Conservation (phyloP, 2,888 invertebrate species). For the Cephus nigrinus region DNA sequence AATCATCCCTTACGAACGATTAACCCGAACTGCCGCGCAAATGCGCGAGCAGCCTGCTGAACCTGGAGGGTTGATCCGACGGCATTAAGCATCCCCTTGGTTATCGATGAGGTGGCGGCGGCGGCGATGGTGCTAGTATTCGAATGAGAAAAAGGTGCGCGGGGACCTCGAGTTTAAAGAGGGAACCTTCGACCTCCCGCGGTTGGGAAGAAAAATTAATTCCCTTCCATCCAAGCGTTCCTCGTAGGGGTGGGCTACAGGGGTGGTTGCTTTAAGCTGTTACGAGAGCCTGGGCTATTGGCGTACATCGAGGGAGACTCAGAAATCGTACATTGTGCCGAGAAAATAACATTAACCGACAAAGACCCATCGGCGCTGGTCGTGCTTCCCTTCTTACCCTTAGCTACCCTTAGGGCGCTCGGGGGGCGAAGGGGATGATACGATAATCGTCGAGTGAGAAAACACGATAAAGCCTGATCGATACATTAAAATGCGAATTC, state of each 20-base stretch:
- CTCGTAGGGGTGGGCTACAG: too few species aligned
- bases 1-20: too few species aligned
- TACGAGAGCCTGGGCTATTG: too few species aligned
- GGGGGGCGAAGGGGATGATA: neutral
- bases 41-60: too few species aligned
- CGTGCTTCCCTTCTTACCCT: neutral
- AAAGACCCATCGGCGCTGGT: neutral
- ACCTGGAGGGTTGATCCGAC: neutral
- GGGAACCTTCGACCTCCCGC: neutral
- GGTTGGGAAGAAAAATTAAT: conserved; percentile 1
- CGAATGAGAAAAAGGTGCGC: too few species aligned
- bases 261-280: too few species aligned
- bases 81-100: neutral
- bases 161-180: neutral
- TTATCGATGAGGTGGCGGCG: neutral
- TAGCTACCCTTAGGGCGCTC: neutral
- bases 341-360: conserved; percentile 14
- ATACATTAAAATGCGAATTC: conserved; percentile 17
- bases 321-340: conserved; percentile 12
- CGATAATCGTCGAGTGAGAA: conserved; percentile 9
- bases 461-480: conserved; percentile 17
- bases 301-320: neutral
- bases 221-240: neutral
- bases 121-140: too few species aligned
- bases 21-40: too few species aligned